These are phyloP conservation scores for Anguilla japonica DNA, from an alignment of 2,113 vertebrate species.

Conservation along the genomic window DNA sequence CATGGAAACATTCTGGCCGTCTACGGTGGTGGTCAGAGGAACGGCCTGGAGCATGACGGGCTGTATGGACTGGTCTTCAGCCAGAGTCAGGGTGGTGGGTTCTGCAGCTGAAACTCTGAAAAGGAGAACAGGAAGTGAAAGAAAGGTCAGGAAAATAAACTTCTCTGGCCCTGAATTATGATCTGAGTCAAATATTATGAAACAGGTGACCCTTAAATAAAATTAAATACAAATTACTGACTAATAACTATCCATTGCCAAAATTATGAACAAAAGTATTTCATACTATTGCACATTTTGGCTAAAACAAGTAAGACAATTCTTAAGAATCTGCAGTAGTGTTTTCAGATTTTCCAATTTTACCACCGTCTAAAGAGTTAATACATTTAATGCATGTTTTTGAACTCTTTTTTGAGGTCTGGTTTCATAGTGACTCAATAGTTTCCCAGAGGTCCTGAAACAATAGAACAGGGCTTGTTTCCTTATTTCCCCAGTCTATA, in stretches of 20 bases:
- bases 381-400: no score
- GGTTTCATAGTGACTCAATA: no score
- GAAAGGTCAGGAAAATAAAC: no score
- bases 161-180: background rate
- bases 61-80: slow-evolving; percentile 72
- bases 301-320: no score
- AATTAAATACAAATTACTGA: no score
- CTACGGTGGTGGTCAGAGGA: slow-evolving; percentile 22
- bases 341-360: no score
- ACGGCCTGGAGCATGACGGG: slow-evolving; percentile 82
- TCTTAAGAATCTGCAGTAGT: no score
- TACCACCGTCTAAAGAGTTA: no score
- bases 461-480: background rate
- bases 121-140: slow-evolving; percentile 9
- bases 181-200: background rate
- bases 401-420: no score
- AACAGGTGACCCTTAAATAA: no score
- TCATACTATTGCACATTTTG: no score
- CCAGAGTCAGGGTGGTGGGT: slow-evolving; percentile 75
- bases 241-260: no score
- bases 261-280: background rate
- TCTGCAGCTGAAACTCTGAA: slow-evolving; percentile 71
- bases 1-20: background rate
- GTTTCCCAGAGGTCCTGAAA: background rate
- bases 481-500: background rate